Evolutionary conservation across 1,140 invertebrate genomes (phyloP).

Genomic region (Euwallacea similis): DNA sequence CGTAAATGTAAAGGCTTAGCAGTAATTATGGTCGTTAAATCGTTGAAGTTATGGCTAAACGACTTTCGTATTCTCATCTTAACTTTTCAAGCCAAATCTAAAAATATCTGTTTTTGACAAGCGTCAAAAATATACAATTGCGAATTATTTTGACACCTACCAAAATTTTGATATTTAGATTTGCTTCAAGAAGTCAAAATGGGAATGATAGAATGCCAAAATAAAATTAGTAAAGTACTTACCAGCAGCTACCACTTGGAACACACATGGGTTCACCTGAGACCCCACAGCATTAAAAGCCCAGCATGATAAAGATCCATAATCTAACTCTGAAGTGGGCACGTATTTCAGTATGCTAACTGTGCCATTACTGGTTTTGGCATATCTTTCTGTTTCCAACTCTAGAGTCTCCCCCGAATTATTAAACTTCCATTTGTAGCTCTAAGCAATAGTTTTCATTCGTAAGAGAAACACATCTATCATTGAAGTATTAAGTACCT

Average conservation of each 20-base stretch:
- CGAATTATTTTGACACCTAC: too few species aligned
- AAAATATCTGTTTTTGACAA: too few species aligned
- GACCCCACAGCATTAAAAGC: slow-evolving; percentile 80
- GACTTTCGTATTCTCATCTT: too few species aligned
- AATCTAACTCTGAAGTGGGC: slow-evolving; percentile 73
- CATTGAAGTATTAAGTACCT: slow-evolving; percentile 39
- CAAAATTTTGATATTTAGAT: too few species aligned
- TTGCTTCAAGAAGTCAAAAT: too few species aligned
- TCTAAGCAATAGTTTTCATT: slow-evolving; percentile 50
- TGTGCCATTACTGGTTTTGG: slow-evolving; percentile 65
- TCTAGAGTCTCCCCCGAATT: slow-evolving; percentile 82
- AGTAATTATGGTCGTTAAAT: too few species aligned
- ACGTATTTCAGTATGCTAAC: slow-evolving; percentile 69
- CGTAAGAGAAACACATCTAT: slow-evolving; percentile 83
- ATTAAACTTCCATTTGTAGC: slow-evolving; percentile 90
- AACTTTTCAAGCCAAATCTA: too few species aligned
- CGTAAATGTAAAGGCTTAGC: too few species aligned
- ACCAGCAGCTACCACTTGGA: slow-evolving; percentile 67
- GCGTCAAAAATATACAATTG: too few species aligned
- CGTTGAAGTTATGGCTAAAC: too few species aligned
- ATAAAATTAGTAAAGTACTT: not conserved
- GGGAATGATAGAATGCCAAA: too few species aligned
- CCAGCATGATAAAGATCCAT: slow-evolving; percentile 79
- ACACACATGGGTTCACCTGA: slow-evolving; percentile 81
- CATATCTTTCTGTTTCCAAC: slow-evolving; percentile 70